These are phyloP conservation scores for Microtus ochrogaster DNA, from an alignment of 2,113 vertebrate genomes.

Conservation along the genomic window DNA sequence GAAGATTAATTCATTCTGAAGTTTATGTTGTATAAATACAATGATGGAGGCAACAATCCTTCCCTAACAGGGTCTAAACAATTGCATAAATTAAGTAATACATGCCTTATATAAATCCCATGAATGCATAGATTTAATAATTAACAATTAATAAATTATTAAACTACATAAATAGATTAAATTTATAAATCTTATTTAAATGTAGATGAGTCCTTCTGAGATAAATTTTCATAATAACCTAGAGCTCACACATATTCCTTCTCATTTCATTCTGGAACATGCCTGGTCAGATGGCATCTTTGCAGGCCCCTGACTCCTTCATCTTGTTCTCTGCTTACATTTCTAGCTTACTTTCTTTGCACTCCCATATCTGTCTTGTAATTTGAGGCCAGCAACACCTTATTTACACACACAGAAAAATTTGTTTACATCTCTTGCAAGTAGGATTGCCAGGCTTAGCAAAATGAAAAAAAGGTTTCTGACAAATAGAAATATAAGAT, in stretches of 20 bases:
- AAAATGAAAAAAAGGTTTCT: neutral
- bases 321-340: no score
- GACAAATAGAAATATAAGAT: slow-evolving; percentile 11
- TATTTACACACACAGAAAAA: neutral
- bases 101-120: neutral
- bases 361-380: no score
- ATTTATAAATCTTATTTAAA: neutral
- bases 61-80: neutral
- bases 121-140: neutral
- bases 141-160: neutral
- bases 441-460: neutral
- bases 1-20: neutral
- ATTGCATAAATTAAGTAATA: neutral
- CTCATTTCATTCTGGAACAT: no score
- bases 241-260: neutral
- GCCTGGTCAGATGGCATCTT: fast-evolving
- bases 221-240: neutral
- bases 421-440: neutral
- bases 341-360: no score
- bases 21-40: neutral
- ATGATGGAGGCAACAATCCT: neutral
- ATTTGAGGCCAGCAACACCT: no score
- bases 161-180: neutral
- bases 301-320: neutral
- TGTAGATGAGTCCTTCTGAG: neutral